These are phyloP conservation scores for Nemurella pictetii DNA, from an alignment of 2,888 invertebrate genomes.

Conservation along the genomic window DNA sequence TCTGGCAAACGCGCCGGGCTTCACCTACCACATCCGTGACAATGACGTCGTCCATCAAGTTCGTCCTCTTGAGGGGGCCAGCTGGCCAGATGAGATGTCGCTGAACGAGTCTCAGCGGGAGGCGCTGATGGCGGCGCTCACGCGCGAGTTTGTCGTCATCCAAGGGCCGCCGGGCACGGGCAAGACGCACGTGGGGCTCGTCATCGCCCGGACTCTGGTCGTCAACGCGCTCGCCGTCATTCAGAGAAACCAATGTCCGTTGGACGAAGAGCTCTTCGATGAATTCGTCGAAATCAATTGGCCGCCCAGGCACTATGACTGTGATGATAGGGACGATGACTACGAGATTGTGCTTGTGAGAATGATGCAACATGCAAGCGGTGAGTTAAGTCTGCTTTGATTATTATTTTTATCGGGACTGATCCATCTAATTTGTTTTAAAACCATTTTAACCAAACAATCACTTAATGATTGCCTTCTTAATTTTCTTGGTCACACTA, in stretches of 20 bases:
- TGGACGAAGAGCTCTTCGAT: no score
- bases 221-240: not conserved
- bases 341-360: no score
- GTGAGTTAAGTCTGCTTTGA: no score
- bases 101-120: slow-evolving; percentile 46
- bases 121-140: slow-evolving; percentile 70
- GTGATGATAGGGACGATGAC: no score
- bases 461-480: no score
- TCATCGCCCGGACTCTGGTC: slow-evolving; percentile 61
- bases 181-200: slow-evolving; percentile 78
- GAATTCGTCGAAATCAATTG: no score
- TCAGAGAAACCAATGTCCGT: not conserved
- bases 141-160: slow-evolving; percentile 72
- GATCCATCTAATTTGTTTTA: no score
- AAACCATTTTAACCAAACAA: no score
- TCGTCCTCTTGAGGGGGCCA: not conserved
- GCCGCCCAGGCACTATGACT: no score
- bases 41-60: not conserved
- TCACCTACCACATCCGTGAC: not conserved
- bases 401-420: no score
- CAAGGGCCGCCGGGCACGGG: slow-evolving; percentile 91
- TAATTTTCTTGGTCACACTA: no score
- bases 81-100: not conserved
- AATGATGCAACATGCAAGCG: no score
- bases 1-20: slow-evolving; percentile 41